A percentile compares a stretch with the other conserved stretches of the same genome.
phyloP scores from a whole-genome alignment of 35 echinoderm and acorn worm genomes.

The Diadema setosum region DNA sequence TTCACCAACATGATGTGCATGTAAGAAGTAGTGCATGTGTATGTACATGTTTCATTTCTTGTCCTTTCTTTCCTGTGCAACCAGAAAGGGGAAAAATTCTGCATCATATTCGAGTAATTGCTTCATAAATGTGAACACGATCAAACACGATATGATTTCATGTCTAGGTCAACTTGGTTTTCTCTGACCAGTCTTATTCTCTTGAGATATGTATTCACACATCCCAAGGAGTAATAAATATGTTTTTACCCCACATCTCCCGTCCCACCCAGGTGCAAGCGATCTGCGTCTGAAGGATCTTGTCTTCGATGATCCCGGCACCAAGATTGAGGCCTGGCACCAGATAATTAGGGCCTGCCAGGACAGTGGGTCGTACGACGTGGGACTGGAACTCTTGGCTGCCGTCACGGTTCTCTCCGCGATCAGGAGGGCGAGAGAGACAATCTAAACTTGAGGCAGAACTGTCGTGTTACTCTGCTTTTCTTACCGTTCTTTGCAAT shows the following conservation, averaged over 20 bases:
- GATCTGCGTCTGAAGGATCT: conserved; percentile 52
- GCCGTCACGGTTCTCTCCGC: conserved; percentile 75
- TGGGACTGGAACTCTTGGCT: conserved; percentile 70
- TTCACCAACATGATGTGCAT: too few species aligned
- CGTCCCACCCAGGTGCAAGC: neutral
- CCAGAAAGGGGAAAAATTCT: too few species aligned
- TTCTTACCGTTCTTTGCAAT: too few species aligned
- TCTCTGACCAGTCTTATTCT: neutral
- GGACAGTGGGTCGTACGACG: conserved; percentile 67
- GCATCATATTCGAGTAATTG: neutral
- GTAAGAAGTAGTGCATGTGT: too few species aligned
- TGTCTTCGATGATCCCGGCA: conserved; percentile 72
- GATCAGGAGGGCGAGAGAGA: conserved; percentile 46
- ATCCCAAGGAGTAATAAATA: neutral
- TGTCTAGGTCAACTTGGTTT: neutral
- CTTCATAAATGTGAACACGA: neutral
- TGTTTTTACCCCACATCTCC: neutral
- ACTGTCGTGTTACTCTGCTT: too few species aligned
- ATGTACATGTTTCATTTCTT: too few species aligned
- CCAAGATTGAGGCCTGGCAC: conserved; percentile 37
- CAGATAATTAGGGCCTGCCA: conserved; percentile 68
- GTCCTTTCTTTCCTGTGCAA: too few species aligned
- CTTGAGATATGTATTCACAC: neutral
- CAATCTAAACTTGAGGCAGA: neutral
- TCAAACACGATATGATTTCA: neutral